These are phyloP conservation scores for Stigmatopora argus DNA, from an alignment of 2,113 vertebrate species.

Conservation along the genomic window DNA sequence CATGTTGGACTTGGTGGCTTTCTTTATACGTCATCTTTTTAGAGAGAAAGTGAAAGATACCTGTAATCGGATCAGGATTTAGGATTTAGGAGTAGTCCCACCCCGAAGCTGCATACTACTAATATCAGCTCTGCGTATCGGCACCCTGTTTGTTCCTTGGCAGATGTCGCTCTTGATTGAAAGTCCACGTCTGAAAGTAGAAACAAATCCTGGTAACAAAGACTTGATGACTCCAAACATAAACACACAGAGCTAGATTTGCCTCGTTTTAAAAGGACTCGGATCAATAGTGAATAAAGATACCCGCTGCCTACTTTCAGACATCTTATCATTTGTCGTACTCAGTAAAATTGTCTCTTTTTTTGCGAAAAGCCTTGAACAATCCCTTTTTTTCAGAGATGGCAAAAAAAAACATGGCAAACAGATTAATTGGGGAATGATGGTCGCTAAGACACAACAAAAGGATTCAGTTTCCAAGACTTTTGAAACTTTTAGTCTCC, in stretches of 20 bases:
- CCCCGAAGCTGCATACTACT: no score
- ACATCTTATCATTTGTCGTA: conserved; percentile 63
- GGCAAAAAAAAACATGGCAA: neutral
- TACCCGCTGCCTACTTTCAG: conserved; percentile 66
- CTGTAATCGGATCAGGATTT: no score
- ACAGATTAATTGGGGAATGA: neutral
- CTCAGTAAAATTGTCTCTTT: conserved; percentile 44
- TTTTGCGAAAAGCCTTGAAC: conserved; percentile 23
- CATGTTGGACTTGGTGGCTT: neutral
- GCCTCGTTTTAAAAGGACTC: conserved; percentile 49
- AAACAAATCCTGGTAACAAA: neutral
- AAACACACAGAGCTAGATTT: conserved; percentile 30
- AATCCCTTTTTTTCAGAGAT: conserved; percentile 11
- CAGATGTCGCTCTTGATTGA: no score
- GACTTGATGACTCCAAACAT: neutral
- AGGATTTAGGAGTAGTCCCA: no score
- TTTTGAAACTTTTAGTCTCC: conserved; percentile 5
- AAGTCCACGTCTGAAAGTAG: neutral
- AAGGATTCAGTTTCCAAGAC: neutral
- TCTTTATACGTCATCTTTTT: neutral
- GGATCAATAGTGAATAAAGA: conserved; percentile 67
- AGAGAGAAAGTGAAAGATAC: no score
- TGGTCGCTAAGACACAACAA: neutral
- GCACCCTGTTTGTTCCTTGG: no score
- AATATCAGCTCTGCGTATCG: no score